Evolutionary conservation across 1,140 invertebrate species (phyloP).

Genomic region (Argopecten irradians): DNA sequence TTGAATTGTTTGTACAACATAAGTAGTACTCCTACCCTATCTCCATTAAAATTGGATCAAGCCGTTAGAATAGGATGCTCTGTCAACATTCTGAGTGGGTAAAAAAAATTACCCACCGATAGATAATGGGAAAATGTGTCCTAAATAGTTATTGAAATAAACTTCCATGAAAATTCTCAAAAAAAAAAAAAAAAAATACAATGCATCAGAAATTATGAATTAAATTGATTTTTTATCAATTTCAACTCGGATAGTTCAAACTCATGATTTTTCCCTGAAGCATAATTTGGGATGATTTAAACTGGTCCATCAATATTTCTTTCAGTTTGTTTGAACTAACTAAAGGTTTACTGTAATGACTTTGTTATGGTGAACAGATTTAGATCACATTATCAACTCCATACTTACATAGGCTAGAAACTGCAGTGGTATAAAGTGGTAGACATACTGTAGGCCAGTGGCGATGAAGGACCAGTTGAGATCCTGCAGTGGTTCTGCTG

Average conservation of each 20-base stretch:
- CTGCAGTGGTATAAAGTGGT: conserved; percentile 92
- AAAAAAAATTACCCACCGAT: too few relatives aligned
- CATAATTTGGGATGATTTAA: not conserved
- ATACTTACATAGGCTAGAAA: conserved; percentile 88
- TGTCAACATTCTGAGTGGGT: too few relatives aligned
- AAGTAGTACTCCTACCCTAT: too few relatives aligned
- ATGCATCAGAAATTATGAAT: not conserved
- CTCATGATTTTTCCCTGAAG: too few relatives aligned
- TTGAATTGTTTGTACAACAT: too few relatives aligned
- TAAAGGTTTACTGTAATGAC: too few relatives aligned
- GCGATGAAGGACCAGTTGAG: conserved; percentile 90
- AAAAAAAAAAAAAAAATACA: not conserved
- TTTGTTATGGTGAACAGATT: not conserved
- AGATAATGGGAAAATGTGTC: not conserved
- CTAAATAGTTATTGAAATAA: not conserved
- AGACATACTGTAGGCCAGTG: conserved; percentile 88
- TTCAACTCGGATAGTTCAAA: too few relatives aligned
- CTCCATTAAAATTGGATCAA: too few relatives aligned
- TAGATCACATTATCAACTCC: too few relatives aligned
- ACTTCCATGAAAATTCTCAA: not conserved
- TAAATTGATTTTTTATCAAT: not conserved
- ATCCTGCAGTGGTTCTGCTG: conserved; percentile 87
- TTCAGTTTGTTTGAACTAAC: too few relatives aligned
- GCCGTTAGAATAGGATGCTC: too few relatives aligned
- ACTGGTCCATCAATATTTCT: too few relatives aligned